Percentiles rank a stretch among this genome's conserved stretches.
phyloP scores from a whole-genome alignment of 2,888 invertebrate species.

The Allacma fusca region DNA sequence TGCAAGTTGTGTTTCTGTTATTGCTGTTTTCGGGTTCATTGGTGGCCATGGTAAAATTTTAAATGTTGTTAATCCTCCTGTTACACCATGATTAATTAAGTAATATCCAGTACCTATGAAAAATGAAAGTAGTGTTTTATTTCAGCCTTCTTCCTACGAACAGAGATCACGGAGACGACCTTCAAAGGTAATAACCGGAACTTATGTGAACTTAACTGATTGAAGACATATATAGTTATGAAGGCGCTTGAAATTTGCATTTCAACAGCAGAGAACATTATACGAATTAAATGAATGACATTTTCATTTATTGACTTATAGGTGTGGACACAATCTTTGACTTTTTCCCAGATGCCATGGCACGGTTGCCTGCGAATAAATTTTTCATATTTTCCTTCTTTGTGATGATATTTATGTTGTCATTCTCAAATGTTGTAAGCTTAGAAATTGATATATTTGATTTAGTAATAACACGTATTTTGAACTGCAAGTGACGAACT shows the following conservation, averaged over 20 bases:
- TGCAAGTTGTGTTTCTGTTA: background rate
- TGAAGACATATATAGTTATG: background rate
- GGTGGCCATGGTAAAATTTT: conserved; percentile 27
- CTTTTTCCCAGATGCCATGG: conserved; percentile 33
- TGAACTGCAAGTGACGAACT: background rate
- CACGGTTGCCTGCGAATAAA: conserved; percentile 20
- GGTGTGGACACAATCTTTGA: conserved; percentile 32
- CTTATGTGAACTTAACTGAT: background rate
- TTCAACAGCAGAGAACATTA: background rate
- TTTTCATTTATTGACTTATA: background rate
- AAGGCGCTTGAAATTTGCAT: background rate
- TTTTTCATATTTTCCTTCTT: conserved; percentile 31
- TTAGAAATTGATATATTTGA: background rate
- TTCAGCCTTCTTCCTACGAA: conserved; percentile 2
- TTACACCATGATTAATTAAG: background rate
- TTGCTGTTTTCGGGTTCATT: conserved; percentile 29
- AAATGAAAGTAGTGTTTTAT: background rate
- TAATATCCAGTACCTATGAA: background rate
- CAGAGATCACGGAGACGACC: background rate
- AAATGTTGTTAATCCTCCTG: background rate
- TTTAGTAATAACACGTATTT: background rate
- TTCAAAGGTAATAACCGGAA: conserved; percentile 1
- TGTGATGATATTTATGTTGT: conserved; percentile 17
- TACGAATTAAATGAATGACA: background rate
- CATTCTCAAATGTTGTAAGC: conserved; percentile 25